Conservation (phyloP, 2,113 vertebrate species). For the Stomatorhinus ivindoensis region DNA sequence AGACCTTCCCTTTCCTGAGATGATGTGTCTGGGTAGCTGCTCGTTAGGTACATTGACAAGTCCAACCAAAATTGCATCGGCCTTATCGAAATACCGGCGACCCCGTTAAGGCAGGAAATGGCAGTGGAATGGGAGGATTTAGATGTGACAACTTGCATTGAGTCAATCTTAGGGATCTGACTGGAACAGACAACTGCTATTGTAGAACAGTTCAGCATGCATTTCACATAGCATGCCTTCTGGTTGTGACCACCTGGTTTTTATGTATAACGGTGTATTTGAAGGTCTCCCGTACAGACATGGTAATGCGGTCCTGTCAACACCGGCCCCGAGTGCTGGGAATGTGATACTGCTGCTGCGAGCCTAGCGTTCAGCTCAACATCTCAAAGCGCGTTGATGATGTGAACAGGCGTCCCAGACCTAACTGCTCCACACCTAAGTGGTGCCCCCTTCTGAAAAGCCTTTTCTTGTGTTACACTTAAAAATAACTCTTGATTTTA, state of each 20-base stretch:
- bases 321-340: background rate
- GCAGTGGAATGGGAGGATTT: background rate
- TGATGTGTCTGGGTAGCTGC: background rate
- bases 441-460: background rate
- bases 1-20: background rate
- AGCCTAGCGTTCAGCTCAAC: background rate
- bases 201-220: background rate
- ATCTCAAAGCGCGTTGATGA: background rate
- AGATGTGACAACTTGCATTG: background rate
- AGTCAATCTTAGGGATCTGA: background rate
- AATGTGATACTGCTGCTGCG: constrained; percentile 9
- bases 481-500: constrained; percentile 12
- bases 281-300: background rate
- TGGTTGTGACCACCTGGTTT: constrained; percentile 12
- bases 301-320: constrained; percentile 15
- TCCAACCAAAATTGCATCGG: background rate
- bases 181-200: background rate
- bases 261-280: background rate
- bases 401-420: background rate
- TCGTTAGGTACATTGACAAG: background rate
- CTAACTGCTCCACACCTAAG: background rate
- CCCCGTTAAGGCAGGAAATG: background rate
- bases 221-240: constrained; percentile 8
- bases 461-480: background rate
- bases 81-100: background rate